Evolutionary conservation across 2,113 vertebrate species (phyloP).

Genomic region (Turnix velox): DNA sequence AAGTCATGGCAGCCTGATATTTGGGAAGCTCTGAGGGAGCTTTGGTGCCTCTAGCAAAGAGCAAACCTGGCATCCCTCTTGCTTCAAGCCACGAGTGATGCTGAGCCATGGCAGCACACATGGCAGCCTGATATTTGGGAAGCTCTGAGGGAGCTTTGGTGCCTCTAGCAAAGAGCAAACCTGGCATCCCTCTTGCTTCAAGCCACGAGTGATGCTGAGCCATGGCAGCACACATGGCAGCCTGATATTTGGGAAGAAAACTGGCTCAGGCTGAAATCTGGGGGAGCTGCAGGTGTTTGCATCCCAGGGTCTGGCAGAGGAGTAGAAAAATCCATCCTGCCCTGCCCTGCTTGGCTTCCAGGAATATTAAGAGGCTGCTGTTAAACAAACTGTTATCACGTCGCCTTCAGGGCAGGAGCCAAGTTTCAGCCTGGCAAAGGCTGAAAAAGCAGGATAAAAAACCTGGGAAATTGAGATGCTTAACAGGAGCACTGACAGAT

Average conservation of each 20-base stretch:
- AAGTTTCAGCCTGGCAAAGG: constrained; percentile 25
- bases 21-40: no score
- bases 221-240: not conserved
- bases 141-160: no score
- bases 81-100: no score
- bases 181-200: not conserved
- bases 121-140: no score
- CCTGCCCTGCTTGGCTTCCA: not conserved
- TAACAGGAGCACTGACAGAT: constrained; percentile 19
- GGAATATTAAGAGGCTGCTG: not conserved
- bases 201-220: not conserved
- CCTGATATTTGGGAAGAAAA: not conserved
- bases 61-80: no score
- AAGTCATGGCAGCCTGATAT: no score
- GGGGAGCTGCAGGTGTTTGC: not conserved
- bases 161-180: not conserved
- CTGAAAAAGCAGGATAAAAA: constrained; percentile 25
- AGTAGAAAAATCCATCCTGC: not conserved
- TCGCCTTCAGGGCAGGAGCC: not conserved
- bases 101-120: no score
- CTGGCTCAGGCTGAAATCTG: accelerated
- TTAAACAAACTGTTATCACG: not conserved
- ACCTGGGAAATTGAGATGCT: not conserved
- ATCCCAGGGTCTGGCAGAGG: not conserved
- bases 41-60: no score